phyloP scores from a whole-genome alignment of 2,113 vertebrate genomes.

The Atrichornis clamosus region DNA sequence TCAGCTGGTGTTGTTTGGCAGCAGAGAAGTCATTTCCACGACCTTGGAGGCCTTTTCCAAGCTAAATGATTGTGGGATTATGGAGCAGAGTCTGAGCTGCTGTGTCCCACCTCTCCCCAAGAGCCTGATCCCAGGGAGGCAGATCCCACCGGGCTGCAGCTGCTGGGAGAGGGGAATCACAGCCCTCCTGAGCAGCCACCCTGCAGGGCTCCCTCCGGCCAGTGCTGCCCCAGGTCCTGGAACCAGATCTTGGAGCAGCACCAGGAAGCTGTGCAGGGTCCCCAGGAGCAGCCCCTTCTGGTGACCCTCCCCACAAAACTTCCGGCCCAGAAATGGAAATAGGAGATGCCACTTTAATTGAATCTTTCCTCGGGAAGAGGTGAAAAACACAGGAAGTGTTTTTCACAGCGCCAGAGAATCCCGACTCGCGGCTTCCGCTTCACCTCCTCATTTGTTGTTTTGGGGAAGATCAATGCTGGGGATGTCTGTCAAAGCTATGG shows the following conservation, averaged over 20 bases:
- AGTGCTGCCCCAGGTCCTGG: not conserved
- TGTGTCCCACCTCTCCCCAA: not conserved
- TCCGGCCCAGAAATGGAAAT: not conserved
- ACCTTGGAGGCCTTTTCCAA: not conserved
- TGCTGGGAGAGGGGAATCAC: not conserved
- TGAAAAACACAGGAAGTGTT: not conserved
- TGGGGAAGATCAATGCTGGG: not conserved
- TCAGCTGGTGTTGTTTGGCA: not conserved
- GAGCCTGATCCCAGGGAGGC: accelerated
- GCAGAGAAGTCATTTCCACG: not conserved
- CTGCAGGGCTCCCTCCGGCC: not conserved
- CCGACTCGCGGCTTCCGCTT: not conserved
- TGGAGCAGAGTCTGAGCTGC: not conserved
- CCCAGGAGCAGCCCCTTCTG: not conserved
- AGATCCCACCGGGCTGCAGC: not conserved
- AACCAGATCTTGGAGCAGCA: not conserved
- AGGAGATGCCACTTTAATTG: not conserved
- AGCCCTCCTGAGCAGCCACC: not conserved
- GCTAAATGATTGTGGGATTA: accelerated
- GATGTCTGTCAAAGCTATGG: not conserved
- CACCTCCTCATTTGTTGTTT: not conserved
- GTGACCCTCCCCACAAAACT: accelerated
- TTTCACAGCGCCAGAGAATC: not conserved
- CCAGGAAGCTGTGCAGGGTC: not conserved
- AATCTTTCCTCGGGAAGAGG: not conserved